These are phyloP conservation scores for Nasonia oneida DNA, from an alignment of 2,888 invertebrate genomes.

Conservation along the genomic window DNA sequence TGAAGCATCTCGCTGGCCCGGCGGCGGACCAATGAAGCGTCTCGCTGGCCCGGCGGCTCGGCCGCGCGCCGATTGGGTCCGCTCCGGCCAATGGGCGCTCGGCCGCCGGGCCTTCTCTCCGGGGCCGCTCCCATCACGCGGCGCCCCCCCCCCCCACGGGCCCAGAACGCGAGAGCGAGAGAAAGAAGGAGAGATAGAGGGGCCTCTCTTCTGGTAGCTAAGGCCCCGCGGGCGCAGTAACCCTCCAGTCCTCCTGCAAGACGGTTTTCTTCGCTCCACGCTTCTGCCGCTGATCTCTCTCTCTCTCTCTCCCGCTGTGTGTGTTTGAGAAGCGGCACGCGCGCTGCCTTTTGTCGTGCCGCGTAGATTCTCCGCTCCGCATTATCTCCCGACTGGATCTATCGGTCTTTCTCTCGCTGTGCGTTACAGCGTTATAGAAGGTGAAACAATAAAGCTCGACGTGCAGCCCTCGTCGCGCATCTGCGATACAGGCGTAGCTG, in stretches of 20 bases:
- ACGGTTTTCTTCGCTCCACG: slow-evolving; percentile 69
- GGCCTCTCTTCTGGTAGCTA: slow-evolving; percentile 75
- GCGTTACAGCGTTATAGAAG: slow-evolving; percentile 1
- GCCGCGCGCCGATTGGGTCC: slow-evolving; percentile 12
- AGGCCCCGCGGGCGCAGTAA: slow-evolving; percentile 79
- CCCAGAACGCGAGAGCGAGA: background rate
- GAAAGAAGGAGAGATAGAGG: background rate
- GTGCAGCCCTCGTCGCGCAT: slow-evolving; percentile 18
- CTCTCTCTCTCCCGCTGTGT: background rate
- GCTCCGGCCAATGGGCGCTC: slow-evolving; percentile 61
- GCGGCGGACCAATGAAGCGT: slow-evolving; percentile 67
- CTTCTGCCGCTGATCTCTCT: background rate
- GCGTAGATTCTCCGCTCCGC: background rate
- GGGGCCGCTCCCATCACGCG: slow-evolving; percentile 68
- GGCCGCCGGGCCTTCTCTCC: slow-evolving; percentile 65
- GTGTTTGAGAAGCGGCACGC: slow-evolving; percentile 45
- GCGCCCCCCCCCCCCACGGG: slow-evolving; percentile 52
- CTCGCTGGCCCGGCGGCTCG: slow-evolving; percentile 55
- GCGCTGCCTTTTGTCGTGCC: slow-evolving; percentile 27
- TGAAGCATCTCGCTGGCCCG: slow-evolving; percentile 61
- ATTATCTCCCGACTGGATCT: slow-evolving; percentile 26
- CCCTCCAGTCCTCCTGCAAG: slow-evolving; percentile 79
- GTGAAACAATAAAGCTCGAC: slow-evolving; percentile 30
- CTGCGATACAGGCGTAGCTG: background rate
- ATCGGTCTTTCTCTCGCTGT: background rate